Evolutionary conservation across 2,113 vertebrate genomes (phyloP).

Genomic region (Ardeotis arabs): DNA sequence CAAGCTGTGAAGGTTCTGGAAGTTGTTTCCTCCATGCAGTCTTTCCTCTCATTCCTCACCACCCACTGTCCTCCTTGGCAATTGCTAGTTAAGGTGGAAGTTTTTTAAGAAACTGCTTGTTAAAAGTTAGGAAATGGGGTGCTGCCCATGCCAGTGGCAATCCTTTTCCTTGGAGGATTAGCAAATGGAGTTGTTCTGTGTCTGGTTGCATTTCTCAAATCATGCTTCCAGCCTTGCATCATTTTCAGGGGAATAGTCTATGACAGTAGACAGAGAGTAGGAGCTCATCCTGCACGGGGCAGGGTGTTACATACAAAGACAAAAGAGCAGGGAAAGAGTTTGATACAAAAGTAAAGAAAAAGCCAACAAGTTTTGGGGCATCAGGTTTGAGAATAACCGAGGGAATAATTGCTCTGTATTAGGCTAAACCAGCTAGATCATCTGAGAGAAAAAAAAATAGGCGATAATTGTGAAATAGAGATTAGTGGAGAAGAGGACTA

Average conservation of each 20-base stretch:
- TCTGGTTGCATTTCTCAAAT: not conserved
- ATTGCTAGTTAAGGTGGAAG: conserved; percentile 43
- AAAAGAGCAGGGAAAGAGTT: not conserved
- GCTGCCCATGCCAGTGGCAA: not conserved
- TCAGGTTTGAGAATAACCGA: not conserved
- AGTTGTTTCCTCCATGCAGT: not conserved
- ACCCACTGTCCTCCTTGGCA: conserved; percentile 26
- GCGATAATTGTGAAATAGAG: not conserved
- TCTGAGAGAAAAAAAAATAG: not conserved
- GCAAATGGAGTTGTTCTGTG: not conserved
- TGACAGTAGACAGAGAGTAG: not conserved
- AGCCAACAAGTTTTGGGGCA: not conserved
- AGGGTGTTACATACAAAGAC: not conserved
- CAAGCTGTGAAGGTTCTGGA: not conserved
- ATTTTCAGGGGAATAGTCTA: not conserved
- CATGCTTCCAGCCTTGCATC: not conserved
- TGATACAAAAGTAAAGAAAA: not conserved
- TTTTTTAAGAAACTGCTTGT: conserved; percentile 50
- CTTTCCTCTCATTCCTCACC: conserved; percentile 44
- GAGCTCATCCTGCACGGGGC: not conserved
- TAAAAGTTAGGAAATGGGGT: conserved; percentile 30
- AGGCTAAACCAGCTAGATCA: not conserved
- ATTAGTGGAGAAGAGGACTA: not conserved
- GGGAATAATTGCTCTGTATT: not conserved
- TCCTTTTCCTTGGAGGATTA: conserved; percentile 16